Percentiles rank a stretch among this genome's conserved stretches.
Evolutionary conservation across 1,140 invertebrate genomes (phyloP).

Genomic region (Drosophila athabasca): DNA sequence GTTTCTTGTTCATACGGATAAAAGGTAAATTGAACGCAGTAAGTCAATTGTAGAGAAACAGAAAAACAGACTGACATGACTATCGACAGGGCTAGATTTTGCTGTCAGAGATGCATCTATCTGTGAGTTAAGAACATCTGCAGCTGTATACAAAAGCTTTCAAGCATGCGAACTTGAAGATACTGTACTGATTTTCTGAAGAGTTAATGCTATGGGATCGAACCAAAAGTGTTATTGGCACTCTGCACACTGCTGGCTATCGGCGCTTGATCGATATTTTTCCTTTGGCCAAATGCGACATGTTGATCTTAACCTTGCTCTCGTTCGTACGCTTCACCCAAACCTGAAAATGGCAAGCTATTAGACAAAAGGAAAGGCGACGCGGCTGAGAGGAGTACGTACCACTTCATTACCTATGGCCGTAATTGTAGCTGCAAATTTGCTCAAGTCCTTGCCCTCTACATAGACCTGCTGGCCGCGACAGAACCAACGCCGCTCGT

Average conservation of each 20-base stretch:
- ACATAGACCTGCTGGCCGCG: constrained; percentile 96
- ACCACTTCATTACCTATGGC: constrained; percentile 95
- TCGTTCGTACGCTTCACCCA: constrained; percentile 94
- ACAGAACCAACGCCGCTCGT: constrained; percentile 97
- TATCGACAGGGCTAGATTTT: too few species aligned
- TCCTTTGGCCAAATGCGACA: constrained; percentile 92
- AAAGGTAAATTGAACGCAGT: too few species aligned
- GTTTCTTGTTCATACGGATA: too few species aligned
- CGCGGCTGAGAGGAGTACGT: constrained; percentile 76
- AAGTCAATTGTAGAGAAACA: too few species aligned
- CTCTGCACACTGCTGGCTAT: constrained; percentile 30
- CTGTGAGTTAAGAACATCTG: too few species aligned
- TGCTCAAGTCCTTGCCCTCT: constrained; percentile 92
- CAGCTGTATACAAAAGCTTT: constrained; percentile 1
- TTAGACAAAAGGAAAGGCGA: constrained; percentile 1
- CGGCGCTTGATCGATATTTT: constrained; percentile 94
- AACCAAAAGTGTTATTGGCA: too few species aligned
- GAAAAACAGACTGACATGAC: too few species aligned
- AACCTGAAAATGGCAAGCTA: constrained; percentile 87
- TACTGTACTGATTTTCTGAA: not conserved
- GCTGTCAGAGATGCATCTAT: too few species aligned
- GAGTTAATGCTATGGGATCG: too few species aligned
- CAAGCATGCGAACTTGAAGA: constrained; percentile 4
- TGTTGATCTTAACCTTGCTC: constrained; percentile 92
- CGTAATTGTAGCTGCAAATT: constrained; percentile 93